Base-by-base conservation (phyloP, 2,113 vertebrate genomes). In the Colistium nudipinnis region DNA sequence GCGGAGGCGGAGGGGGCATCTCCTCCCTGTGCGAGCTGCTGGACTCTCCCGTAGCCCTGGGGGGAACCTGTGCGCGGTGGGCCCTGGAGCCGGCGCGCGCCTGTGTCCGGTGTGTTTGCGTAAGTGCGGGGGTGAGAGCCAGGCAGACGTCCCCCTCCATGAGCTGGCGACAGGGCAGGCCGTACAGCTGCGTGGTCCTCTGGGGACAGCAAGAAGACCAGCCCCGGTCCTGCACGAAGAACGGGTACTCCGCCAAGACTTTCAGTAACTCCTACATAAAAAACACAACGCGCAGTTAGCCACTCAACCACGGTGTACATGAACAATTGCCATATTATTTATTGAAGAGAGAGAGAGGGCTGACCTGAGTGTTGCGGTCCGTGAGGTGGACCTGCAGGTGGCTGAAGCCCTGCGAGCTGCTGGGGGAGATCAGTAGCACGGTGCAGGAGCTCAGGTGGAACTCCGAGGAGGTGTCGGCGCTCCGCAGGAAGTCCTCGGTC, bases 201-300 rank as follows among this genome's bases (percentile, higher is more conserved):
- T 88, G 87, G 13, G 93, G 93, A 82, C 88, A 88, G 86, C 93
- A 94, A 39, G 93, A 94, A 71, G 93, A 94, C 93, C 93, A 94
- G 73, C 93, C 93, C 31, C 57, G 85, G 63, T 92, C 90, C 69
- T 89, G 87, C 56, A 94, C 92, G 69, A 94, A 94, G 84, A 94
- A 94, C 0, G 93, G 93, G 72, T 94, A 94, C 90, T 94, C 93
- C 71, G 91, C 88, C 87, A 93, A 86, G 77, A 94, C 93, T 71
- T 91, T 92, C 79, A 94, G 88, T 79, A 92, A 83, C 91, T 94
- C 93, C 93, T 94, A 75, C 27, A 78, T 53, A 83, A 64, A n/a
- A 88, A 83, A 28, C 78, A 88, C 19, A 86, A 76, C 16, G n/a
- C n/a, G n/a, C n/a, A n/a, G n/a, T n/a, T n/a, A n/a, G n/a, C 31